A percentile compares a stretch with the other conserved stretches of the same genome.
phyloP scores from a whole-genome alignment of 2,888 invertebrate species.

The Anthophora plumipes region DNA sequence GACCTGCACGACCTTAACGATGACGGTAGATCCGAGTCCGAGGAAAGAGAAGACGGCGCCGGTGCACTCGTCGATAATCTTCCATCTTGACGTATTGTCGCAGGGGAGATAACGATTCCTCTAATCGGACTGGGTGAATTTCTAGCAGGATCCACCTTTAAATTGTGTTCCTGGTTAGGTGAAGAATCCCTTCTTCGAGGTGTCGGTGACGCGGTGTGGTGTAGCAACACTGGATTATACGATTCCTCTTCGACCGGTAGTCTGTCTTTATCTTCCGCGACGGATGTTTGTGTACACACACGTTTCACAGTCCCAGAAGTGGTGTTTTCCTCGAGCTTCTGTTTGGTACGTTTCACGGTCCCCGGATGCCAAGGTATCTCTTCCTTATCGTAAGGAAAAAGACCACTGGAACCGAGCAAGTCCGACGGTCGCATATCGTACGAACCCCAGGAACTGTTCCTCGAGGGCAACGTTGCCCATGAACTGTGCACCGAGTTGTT shows the following conservation, averaged over 20 bases:
- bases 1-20: conserved; percentile 81
- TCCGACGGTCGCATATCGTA: conserved; percentile 87
- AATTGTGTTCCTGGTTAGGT: conserved; percentile 59
- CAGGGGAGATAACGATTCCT: conserved; percentile 75
- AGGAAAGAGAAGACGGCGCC: conserved; percentile 81
- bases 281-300: conserved; percentile 80
- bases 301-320: conserved; percentile 82
- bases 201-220: conserved; percentile 81
- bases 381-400: conserved; percentile 87
- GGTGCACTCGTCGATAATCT: conserved; percentile 83
- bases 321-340: conserved; percentile 88
- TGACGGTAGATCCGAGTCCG: conserved; percentile 81
- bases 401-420: conserved; percentile 83
- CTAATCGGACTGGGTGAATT: conserved; percentile 67
- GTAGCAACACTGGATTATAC: conserved; percentile 81
- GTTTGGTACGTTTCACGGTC: conserved; percentile 89
- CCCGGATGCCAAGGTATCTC: conserved; percentile 89
- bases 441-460: conserved; percentile 91
- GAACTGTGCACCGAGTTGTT: conserved; percentile 92
- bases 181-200: conserved; percentile 76
- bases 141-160: conserved; percentile 63
- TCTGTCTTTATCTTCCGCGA: conserved; percentile 75
- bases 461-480: conserved; percentile 90
- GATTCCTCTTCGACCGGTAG: conserved; percentile 80
- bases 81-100: conserved; percentile 77